Conservation (phyloP, 2,797 vertebrate genomes). For the Numenius phaeopus region DNA sequence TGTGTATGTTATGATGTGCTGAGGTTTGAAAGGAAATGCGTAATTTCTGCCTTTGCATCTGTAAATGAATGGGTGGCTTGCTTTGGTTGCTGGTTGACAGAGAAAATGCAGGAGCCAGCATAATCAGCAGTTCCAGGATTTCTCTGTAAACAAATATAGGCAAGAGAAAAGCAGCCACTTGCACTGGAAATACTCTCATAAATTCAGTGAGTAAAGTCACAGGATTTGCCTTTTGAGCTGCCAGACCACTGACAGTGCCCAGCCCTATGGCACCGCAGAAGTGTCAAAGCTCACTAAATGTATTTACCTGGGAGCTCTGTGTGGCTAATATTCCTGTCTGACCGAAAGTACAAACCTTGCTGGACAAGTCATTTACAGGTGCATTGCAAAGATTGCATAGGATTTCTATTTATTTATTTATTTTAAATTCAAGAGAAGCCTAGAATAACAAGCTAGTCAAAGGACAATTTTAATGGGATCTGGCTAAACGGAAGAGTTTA, state of each 20-base stretch:
- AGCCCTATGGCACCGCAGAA: neutral
- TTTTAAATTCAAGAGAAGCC: neutral
- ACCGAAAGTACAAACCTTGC: neutral
- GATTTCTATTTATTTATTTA: neutral
- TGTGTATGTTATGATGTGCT: neutral
- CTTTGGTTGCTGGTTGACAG: neutral
- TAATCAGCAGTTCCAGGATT: neutral
- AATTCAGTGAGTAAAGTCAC: neutral
- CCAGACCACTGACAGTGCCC: neutral
- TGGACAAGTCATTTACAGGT: neutral
- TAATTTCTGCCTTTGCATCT: neutral
- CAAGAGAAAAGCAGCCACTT: neutral
- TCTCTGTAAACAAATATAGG: neutral
- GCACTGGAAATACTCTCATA: neutral
- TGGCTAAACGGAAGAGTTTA: neutral
- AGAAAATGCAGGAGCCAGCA: neutral
- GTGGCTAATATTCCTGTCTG: neutral
- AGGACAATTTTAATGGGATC: neutral
- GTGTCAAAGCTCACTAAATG: neutral
- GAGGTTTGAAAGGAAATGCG: neutral
- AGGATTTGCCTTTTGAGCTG: neutral
- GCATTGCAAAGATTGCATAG: neutral
- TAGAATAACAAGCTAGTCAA: neutral
- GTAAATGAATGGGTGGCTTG: neutral
- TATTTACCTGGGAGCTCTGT: neutral